Base-by-base conservation (phyloP, 1,140 invertebrate species). In the Aphelenchoides besseyi region DNA sequence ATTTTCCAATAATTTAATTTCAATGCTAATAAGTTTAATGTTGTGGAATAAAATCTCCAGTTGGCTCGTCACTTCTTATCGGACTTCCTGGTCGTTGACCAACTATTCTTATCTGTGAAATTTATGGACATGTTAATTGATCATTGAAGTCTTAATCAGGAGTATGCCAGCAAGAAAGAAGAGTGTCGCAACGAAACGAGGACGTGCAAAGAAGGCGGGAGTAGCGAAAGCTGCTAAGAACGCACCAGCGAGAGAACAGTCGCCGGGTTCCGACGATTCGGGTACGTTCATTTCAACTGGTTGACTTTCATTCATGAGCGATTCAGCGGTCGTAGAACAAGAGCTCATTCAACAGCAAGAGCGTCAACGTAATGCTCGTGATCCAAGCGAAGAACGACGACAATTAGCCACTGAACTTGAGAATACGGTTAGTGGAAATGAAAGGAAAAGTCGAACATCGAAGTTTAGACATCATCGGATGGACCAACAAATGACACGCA, bases 391-490 rank as follows among this genome's bases (percentile, higher is more conserved):
- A n/a, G n/a, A 33, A 59, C 55, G 55, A 18, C 5, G 18, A 59
- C 12, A 12, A 5, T 59, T 59, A 23, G 55, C 26, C 32, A 59
- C 5, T 28, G 18, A 59, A 5, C 18, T 18, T 5, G 55, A 59
- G 55, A 59, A 59, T 59, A 29, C 55, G 55, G 55, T 59, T 48
- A 12, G 41, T 48, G n/a, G n/a, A n/a, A n/a, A n/a, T n/a, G n/a
- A n/a, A 41, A 41, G n/a, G n/a, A 5, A 41, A 41, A n/a, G n/a
- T 8, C n/a, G 37, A 5, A 8, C n/a, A 41, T n/a, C n/a, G 5
- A 41, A 41, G n/a, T 41, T 41, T 41, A 41, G 37, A 8, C n/a
- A n/a, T 41, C n/a, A n/a, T 41, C 5, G 37, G 37, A 59, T 33
- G 5, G 5, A 18, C 5, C 55, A 33, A 33, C 5, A 12, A 33